Evolutionary conservation across 2,888 invertebrate genomes (phyloP).

Genomic region (Aporophyla lueneburgensis): DNA sequence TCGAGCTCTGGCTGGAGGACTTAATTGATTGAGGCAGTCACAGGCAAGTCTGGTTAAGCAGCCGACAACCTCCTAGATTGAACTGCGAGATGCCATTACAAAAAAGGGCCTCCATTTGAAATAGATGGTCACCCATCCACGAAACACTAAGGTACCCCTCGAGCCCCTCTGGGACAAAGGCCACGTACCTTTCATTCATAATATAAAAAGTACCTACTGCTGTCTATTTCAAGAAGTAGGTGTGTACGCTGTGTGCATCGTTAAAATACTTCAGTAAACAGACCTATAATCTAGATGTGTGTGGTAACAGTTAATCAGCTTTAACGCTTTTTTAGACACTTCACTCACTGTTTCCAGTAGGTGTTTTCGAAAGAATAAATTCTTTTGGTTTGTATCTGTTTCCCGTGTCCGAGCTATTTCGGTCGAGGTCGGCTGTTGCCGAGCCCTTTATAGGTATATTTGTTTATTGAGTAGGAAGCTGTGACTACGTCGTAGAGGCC

Average conservation of each 20-base stretch:
- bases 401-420: conserved; percentile 57
- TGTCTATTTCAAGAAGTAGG: neutral
- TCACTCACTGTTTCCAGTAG: conserved; percentile 27
- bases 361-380: conserved; percentile 57
- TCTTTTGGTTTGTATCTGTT: conserved; percentile 53
- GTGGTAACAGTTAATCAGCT: conserved; percentile 32
- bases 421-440: conserved; percentile 54
- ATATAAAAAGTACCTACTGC: no score
- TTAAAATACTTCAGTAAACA: neutral
- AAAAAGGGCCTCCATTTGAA: no score
- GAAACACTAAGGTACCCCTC: neutral
- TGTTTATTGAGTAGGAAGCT: conserved; percentile 2
- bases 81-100: no score
- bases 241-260: neutral
- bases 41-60: no score
- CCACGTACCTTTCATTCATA: neutral
- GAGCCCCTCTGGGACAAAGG: neutral
- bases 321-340: conserved; percentile 30
- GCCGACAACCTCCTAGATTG: no score
- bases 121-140: neutral
- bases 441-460: conserved; percentile 38
- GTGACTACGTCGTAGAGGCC: neutral
- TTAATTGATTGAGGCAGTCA: no score
- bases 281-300: neutral
- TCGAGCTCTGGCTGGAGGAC: no score